phyloP scores from a whole-genome alignment of 1,140 invertebrate species.

The Zelostemma sp. region DNA sequence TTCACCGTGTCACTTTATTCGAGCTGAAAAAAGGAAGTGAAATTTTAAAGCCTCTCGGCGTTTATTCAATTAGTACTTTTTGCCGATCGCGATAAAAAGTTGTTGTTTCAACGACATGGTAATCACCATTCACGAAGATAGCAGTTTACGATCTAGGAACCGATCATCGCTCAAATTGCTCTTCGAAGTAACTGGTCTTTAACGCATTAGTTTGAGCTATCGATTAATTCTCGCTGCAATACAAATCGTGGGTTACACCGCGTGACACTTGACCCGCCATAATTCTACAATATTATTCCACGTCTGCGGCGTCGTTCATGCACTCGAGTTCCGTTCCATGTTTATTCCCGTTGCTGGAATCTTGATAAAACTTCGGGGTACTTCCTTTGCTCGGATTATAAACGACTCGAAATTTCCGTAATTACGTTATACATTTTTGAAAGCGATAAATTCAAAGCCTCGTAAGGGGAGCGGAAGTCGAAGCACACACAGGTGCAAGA shows the following conservation, averaged over 20 bases:
- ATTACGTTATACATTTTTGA: too few species aligned
- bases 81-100: slow-evolving; percentile 29
- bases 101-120: slow-evolving; percentile 24
- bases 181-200: slow-evolving; percentile 43
- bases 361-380: slow-evolving; percentile 6
- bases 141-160: slow-evolving; percentile 38
- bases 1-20: too few species aligned
- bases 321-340: slow-evolving; percentile 22
- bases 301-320: slow-evolving; percentile 13
- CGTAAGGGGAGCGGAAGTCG: neutral
- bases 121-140: slow-evolving; percentile 28
- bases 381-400: neutral
- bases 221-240: slow-evolving; percentile 42
- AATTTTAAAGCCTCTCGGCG: neutral
- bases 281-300: slow-evolving; percentile 42
- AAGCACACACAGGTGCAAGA: neutral
- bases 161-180: slow-evolving; percentile 39
- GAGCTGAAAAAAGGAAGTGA: neutral
- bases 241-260: slow-evolving; percentile 44
- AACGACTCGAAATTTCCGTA: too few species aligned
- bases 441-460: neutral
- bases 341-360: slow-evolving; percentile 22
- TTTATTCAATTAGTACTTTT: neutral
- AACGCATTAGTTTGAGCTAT: slow-evolving; percentile 40
- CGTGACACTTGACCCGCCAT: slow-evolving; percentile 42